Conservation (phyloP, 2,888 invertebrate genomes). For the Tachina fera region DNA sequence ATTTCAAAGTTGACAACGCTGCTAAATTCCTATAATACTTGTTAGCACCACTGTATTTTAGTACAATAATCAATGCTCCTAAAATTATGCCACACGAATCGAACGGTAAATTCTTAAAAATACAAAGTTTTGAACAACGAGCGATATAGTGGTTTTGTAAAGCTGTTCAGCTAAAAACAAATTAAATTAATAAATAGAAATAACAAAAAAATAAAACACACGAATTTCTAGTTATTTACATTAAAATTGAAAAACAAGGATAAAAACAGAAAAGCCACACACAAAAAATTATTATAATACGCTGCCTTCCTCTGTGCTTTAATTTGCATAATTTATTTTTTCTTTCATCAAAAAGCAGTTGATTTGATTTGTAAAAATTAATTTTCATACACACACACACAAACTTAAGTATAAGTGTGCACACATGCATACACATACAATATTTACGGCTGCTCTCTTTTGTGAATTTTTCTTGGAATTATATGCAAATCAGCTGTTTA, state of each 20-base stretch:
- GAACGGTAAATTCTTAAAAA: too few relatives aligned
- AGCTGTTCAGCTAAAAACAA: neutral
- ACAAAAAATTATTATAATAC: neutral
- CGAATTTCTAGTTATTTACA: neutral
- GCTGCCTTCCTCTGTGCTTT: neutral
- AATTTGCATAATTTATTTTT: conserved; percentile 21
- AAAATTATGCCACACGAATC: neutral
- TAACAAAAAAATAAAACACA: neutral
- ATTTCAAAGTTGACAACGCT: too few relatives aligned
- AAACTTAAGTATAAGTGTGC: neutral
- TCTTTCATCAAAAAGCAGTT: neutral
- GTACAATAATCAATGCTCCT: neutral
- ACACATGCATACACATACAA: neutral
- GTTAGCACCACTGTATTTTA: too few relatives aligned
- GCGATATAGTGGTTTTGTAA: neutral
- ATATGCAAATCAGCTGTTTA: conserved; percentile 37
- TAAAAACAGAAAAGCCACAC: conserved; percentile 1
- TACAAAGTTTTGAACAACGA: too few relatives aligned
- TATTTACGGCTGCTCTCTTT: neutral
- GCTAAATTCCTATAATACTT: too few relatives aligned
- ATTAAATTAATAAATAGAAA: neutral
- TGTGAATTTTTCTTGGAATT: conserved; percentile 12
- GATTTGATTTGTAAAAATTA: neutral
- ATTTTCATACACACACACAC: neutral
- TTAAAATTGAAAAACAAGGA: conserved; percentile 1